phyloP scores from a whole-genome alignment of 2,113 vertebrate species.

The Tetrax tetrax region DNA sequence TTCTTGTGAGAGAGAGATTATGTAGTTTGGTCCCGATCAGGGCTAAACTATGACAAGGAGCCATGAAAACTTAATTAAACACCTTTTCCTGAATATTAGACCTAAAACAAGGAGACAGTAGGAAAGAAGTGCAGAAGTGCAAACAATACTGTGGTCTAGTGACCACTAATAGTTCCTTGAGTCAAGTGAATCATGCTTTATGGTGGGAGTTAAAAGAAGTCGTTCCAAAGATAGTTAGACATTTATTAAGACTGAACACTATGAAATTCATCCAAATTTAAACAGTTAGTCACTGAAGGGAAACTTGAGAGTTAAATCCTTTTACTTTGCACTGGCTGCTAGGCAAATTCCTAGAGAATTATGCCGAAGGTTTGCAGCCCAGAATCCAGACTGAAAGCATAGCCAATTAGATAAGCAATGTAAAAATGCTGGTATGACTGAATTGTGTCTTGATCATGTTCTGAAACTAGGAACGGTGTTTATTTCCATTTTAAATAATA shows the following conservation, averaged over 20 bases:
- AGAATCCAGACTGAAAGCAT: not conserved
- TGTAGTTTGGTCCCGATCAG: no score
- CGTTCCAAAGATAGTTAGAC: not conserved
- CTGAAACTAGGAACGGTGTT: not conserved
- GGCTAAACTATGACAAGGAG: not conserved
- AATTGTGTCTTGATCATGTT: not conserved
- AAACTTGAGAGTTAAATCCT: not conserved
- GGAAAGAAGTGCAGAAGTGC: not conserved
- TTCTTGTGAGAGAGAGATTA: no score
- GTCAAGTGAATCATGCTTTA: not conserved
- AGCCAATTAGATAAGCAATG: not conserved
- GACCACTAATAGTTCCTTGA: not conserved
- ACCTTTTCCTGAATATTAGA: not conserved
- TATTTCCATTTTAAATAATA: not conserved
- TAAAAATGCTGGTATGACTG: constrained; percentile 10
- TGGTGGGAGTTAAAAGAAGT: not conserved
- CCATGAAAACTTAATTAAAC: not conserved
- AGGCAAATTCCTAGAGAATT: constrained; percentile 4
- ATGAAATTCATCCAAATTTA: not conserved
- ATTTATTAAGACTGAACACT: not conserved
- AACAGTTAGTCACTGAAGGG: not conserved
- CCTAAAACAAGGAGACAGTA: not conserved
- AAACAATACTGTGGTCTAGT: not conserved
- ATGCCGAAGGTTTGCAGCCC: not conserved
- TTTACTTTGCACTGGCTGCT: not conserved